Percentiles rank a stretch among this genome's conserved stretches.
These are phyloP conservation scores for Drosophila testacea DNA, from an alignment of 2,888 invertebrate genomes.

Conservation along the genomic window DNA sequence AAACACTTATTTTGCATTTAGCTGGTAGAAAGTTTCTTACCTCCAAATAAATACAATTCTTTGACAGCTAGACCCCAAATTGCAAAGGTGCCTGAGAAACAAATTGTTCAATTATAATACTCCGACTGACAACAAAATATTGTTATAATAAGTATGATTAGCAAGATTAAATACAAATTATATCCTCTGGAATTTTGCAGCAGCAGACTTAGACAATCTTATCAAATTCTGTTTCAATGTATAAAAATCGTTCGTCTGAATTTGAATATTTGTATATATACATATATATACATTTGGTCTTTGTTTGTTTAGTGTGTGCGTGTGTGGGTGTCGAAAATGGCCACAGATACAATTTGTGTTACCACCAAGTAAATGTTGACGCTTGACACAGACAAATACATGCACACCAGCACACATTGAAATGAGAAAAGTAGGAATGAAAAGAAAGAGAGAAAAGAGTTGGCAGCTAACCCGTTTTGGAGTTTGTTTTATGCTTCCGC, in stretches of 20 bases:
- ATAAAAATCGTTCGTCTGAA: slow-evolving; percentile 9
- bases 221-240: slow-evolving; percentile 9
- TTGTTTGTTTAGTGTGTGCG: slow-evolving; percentile 33
- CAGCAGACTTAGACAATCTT: background rate
- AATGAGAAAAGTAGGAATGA: background rate
- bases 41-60: no score
- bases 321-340: slow-evolving; percentile 58
- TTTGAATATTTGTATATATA: slow-evolving; percentile 8
- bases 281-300: background rate
- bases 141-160: background rate
- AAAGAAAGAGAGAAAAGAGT: slow-evolving; percentile 25
- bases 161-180: background rate
- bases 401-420: background rate
- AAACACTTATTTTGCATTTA: no score
- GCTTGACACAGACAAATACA: slow-evolving; percentile 74
- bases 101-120: no score
- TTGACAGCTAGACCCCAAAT: no score
- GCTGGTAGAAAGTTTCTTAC: no score
- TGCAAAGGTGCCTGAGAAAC: no score
- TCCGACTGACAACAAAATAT: no score
- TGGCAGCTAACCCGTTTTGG: slow-evolving; percentile 69
- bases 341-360: slow-evolving; percentile 80
- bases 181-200: background rate
- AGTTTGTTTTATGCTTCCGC: slow-evolving; percentile 81
- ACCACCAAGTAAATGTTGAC: slow-evolving; percentile 79